Evolutionary conservation across 2,797 vertebrate species (phyloP).

Genomic region (Sardinella longiceps): DNA sequence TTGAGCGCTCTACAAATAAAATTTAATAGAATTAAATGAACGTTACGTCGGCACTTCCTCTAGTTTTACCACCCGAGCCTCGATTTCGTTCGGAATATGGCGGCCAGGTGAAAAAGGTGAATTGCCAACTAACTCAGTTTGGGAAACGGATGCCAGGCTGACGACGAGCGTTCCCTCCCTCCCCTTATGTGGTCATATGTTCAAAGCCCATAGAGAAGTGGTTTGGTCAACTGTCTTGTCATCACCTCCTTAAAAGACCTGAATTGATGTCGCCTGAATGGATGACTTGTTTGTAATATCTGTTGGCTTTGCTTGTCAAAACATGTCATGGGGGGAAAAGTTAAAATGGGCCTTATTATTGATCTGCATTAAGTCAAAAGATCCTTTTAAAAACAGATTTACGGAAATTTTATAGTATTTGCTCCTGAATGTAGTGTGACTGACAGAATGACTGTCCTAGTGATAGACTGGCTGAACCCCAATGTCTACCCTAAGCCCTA

Average conservation of each 20-base stretch:
- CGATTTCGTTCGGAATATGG: too few relatives aligned
- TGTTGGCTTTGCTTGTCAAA: not conserved
- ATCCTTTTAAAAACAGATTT: not conserved
- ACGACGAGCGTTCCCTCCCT: not conserved
- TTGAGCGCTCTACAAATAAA: too few relatives aligned
- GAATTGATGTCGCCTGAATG: not conserved
- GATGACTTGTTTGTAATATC: not conserved
- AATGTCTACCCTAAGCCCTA: too few relatives aligned
- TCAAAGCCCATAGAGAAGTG: not conserved
- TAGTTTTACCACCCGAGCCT: too few relatives aligned
- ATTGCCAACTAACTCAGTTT: too few relatives aligned
- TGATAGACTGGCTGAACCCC: too few relatives aligned
- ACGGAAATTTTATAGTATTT: not conserved
- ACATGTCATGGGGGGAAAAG: not conserved
- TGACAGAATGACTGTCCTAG: too few relatives aligned
- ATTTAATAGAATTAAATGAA: too few relatives aligned
- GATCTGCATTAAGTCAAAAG: slow-evolving; percentile 1
- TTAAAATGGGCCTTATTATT: not conserved
- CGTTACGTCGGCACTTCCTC: too few relatives aligned
- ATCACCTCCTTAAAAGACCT: not conserved
- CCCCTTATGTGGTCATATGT: not conserved
- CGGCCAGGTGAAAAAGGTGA: too few relatives aligned
- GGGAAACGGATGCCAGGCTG: too few relatives aligned
- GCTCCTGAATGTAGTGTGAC: slow-evolving; percentile 15
- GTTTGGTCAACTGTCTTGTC: not conserved